Evolutionary conservation across 2,888 invertebrate genomes (phyloP).

Genomic region (Acleris holmiana): DNA sequence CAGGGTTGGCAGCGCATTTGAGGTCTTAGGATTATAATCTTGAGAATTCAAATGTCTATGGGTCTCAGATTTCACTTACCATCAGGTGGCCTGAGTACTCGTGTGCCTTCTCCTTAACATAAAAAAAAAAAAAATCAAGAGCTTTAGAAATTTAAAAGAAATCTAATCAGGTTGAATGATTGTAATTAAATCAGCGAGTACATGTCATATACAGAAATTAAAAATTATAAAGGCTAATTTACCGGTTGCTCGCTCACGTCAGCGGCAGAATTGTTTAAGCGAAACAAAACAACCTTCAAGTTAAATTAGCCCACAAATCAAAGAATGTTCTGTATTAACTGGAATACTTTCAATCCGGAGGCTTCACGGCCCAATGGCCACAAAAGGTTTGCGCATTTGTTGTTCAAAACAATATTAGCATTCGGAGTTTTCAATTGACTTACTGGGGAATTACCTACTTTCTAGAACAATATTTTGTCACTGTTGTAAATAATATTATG

Average conservation of each 20-base stretch:
- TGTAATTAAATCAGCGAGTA: slow-evolving; percentile 21
- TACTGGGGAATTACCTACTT: background rate
- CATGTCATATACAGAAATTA: slow-evolving; percentile 24
- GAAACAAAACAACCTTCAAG: slow-evolving; percentile 51
- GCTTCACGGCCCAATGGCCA: slow-evolving; percentile 26
- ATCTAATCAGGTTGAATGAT: slow-evolving; percentile 6
- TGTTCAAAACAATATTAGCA: slow-evolving; percentile 3
- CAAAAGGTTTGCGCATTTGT: slow-evolving; percentile 16
- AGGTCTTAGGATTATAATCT: too few relatives aligned
- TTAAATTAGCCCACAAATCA: slow-evolving; percentile 50
- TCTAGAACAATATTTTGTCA: too few relatives aligned
- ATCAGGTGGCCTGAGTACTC: too few relatives aligned
- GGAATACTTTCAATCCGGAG: slow-evolving; percentile 20
- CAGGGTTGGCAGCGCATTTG: too few relatives aligned
- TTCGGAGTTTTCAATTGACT: slow-evolving; percentile 8
- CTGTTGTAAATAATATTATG: too few relatives aligned
- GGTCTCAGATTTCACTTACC: too few relatives aligned
- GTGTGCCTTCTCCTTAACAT: too few relatives aligned
- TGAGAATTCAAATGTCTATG: too few relatives aligned
- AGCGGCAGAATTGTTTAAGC: slow-evolving; percentile 45
- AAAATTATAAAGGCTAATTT: slow-evolving; percentile 30
- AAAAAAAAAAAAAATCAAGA: too few relatives aligned
- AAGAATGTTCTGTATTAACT: slow-evolving; percentile 37
- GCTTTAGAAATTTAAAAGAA: background rate
- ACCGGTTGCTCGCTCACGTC: slow-evolving; percentile 40